Percentiles rank a stretch among this genome's conserved stretches.
These are phyloP conservation scores for Lordiphosa collinella DNA, from an alignment of 1,140 invertebrate genomes.

Conservation along the genomic window DNA sequence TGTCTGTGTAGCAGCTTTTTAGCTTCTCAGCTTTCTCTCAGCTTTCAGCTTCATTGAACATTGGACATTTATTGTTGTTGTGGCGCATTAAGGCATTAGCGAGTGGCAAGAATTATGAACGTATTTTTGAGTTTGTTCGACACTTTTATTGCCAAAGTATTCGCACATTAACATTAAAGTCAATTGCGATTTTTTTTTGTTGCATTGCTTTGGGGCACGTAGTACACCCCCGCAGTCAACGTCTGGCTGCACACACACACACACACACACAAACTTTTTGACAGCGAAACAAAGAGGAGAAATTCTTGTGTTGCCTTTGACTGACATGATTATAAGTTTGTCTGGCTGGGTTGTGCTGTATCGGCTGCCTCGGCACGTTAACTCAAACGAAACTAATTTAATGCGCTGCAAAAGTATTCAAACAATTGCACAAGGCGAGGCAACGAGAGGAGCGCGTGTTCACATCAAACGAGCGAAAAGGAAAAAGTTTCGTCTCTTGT, in stretches of 20 bases:
- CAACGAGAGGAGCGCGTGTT: conserved; percentile 55
- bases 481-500: conserved; percentile 58
- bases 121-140: conserved; percentile 46
- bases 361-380: conserved; percentile 59
- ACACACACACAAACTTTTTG: conserved; percentile 39
- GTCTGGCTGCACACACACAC: conserved; percentile 31
- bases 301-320: conserved; percentile 67
- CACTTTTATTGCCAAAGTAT: conserved; percentile 59
- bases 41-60: conserved; percentile 56
- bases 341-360: conserved; percentile 14
- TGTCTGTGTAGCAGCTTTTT: background rate
- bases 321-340: conserved; percentile 78
- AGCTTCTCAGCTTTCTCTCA: conserved; percentile 28
- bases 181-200: conserved; percentile 30
- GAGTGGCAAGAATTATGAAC: conserved; percentile 40
- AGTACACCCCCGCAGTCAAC: conserved; percentile 2
- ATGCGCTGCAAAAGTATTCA: conserved; percentile 78
- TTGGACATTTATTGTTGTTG: conserved; percentile 68
- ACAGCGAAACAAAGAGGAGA: conserved; percentile 21
- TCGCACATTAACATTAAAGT: conserved; percentile 45
- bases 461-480: conserved; percentile 73
- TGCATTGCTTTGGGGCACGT: conserved; percentile 14
- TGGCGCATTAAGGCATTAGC: conserved; percentile 48
- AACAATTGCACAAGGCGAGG: conserved; percentile 77
- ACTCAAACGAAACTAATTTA: conserved; percentile 79